Base-by-base conservation (phyloP, 2,113 vertebrate species). In the Nicator chloris region DNA sequence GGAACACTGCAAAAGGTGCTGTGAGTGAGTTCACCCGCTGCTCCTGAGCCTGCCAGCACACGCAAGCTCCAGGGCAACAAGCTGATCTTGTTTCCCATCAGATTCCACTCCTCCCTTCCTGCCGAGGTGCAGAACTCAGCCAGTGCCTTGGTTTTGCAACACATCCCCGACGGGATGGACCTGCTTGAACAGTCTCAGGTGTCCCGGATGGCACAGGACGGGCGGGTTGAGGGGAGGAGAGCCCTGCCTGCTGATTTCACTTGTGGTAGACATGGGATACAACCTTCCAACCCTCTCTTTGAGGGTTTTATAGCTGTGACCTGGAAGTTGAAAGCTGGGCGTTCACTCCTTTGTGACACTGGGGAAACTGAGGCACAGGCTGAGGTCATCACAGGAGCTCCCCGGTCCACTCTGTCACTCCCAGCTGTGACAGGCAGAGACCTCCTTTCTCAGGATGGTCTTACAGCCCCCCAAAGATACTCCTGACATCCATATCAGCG, bases 111-210 rank as follows among this genome's bases (percentile, higher is more conserved):
- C 92, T 91, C 93, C 93, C 64, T 65, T 42, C 50, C 50, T 1
- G 3, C 35, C 2, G 7, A 18, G 23, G 35, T 6, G 31, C 85
- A 82, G 49, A 59, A 27, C 91, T 61, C 86, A 21, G 6, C 77
- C 64, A 15, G 66, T 10, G 42, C 81, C 72, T 89, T 6, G 66
- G 37, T 97, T 95, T 92, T 94, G 94, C 96, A 96, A 96, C 91
- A 86, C 85, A 47, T 59, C 88, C 71, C 88, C 44, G 3, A 82
- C 84, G 35, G 75, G 94, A 80, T 1, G 3, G 95, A 95, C 94
- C 94, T 94, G 95, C 90, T 97, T 3, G 23, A 72, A 11, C 78
- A 87, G 92, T 90, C 92, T 49, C 17, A 1, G 49, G 60, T 6
- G 44, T 65, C 87, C n/a, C 1, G 0, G 21, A n/a, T 15, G 22